phyloP scores from a whole-genome alignment of 2,113 vertebrate genomes.

The Romanogobio albipinnatus region DNA sequence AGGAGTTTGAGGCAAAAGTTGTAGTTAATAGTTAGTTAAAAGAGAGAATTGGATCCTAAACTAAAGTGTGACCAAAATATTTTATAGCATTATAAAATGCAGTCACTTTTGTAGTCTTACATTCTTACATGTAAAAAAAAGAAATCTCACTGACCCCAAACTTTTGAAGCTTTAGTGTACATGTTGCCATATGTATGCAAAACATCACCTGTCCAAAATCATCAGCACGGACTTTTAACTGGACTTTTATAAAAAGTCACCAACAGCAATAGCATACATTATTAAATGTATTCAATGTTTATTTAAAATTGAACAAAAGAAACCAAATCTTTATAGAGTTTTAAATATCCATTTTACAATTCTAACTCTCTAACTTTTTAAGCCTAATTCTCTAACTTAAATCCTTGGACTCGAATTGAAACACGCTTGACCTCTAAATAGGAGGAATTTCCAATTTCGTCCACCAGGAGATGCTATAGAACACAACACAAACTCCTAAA shows the following conservation, averaged over 20 bases:
- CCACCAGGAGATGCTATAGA: conserved; percentile 61
- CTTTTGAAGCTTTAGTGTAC: neutral
- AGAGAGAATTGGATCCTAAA: too few relatives aligned
- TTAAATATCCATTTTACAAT: too few relatives aligned
- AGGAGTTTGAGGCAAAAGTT: too few relatives aligned
- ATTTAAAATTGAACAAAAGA: neutral
- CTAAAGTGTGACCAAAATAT: neutral
- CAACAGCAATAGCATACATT: too few relatives aligned
- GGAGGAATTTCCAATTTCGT: neutral
- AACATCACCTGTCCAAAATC: neutral
- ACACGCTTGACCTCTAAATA: neutral
- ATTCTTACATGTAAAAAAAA: neutral
- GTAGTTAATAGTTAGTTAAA: too few relatives aligned
- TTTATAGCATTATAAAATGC: neutral
- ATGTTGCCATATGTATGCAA: neutral
- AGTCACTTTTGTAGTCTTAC: neutral
- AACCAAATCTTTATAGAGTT: too few relatives aligned
- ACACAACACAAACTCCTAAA: conserved; percentile 22
- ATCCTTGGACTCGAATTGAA: neutral
- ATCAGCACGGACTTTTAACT: neutral
- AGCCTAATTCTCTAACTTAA: neutral
- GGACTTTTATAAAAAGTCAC: too few relatives aligned
- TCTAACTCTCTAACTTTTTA: neutral
- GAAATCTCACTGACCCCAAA: neutral
- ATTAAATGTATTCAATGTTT: neutral